Base-by-base conservation (phyloP, 2,797 vertebrate species). In the Rhadinocentrus ornatus region DNA sequence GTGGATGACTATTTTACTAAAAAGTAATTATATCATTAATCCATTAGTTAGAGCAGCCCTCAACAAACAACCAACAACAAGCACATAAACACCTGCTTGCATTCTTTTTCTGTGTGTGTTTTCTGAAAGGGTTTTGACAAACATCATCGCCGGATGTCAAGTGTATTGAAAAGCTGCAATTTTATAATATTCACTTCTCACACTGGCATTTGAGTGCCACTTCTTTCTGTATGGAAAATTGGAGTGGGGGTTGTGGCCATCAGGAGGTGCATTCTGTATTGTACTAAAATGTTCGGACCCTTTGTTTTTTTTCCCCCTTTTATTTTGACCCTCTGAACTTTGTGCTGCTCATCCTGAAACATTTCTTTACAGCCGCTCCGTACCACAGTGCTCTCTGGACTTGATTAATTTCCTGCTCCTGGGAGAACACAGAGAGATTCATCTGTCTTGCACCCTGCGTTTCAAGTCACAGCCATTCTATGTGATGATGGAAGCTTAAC, bases 401-500 rank as follows among this genome's bases (percentile, higher is more conserved):
- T 80, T 91, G 90, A 91, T 90, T 88, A 78, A 89, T 91, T 82
- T 85, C 66, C 70, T 84, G 69, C 77, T 76, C 64, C 71, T 83
- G 70, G 62, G 73, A 84, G 77, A 82, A 77, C 71, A 62, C 71
- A 54, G 74, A 61, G 70, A 79, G 74, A 85, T 85, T 86, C 85
- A 86, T 90, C 82, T 53, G 65, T 92, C 84, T 88, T 81, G 53
- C 77, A 74, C 69, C 70, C 62, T 66, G 59, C 74, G 77, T 88
- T 91, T 86, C 76, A 80, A 80, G 79, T 83, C 82, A 57, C 80
- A 82, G 82, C 76, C 82, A 76, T 87, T 80, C 86, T 69, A 76
- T 67, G 78, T 69, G 73, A 90, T 91, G 90, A 91, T 88, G 77
- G 78, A 86, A 86, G 80, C 86, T 85, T 83, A 90, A 85, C 85